Base-by-base conservation (phyloP, 2,888 invertebrate species). In the Oxyteleia sp. region DNA sequence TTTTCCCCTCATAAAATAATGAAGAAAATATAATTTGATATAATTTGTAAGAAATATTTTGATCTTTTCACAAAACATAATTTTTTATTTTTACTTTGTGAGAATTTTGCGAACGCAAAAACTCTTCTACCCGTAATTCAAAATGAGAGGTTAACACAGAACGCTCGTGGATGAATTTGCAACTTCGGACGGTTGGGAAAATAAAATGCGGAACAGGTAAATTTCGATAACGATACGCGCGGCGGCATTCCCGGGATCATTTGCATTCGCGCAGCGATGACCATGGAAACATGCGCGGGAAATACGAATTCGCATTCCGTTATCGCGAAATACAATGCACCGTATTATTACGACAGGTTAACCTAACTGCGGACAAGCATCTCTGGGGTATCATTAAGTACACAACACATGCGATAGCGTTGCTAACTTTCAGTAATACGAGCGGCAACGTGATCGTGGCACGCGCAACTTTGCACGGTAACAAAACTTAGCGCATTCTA, bases 361-460 rank as follows among this genome's bases (percentile, higher is more conserved):
- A 75, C 79, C 69, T 20, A 69, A 79, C 69, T 64, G 69, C 68
- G 74, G 74, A 79, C 72, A 63, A 83, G 57, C 79, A 66, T 79
- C 83, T 74, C 83, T 26, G 23, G 75, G 61, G 84, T 75, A 61
- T 64, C 79, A 43, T 84, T 80, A 84, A 63, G 68, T 51, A 57
- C 45, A 57, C 68, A 57, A 63, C 68, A 69, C 74, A 59, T 32
- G 76, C 83, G 79, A 83, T 83, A 83, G 49, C 83, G 66, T 29
- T 64, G 23, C 32, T 55, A 72, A 71, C 45, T 71, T 75, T 63
- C 18, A 59, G 57, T 13, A 49, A 63, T 32, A 20, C 41, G 18
- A 63, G 47, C 63, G 11, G 35, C 75, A 61, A 59, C 64, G 63
- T 59, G 84, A 80, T 76, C 80, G 75, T 71, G 76, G 66, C 80